Base-by-base conservation (phyloP, 2,113 vertebrate genomes). In the Tupaia chinensis region DNA sequence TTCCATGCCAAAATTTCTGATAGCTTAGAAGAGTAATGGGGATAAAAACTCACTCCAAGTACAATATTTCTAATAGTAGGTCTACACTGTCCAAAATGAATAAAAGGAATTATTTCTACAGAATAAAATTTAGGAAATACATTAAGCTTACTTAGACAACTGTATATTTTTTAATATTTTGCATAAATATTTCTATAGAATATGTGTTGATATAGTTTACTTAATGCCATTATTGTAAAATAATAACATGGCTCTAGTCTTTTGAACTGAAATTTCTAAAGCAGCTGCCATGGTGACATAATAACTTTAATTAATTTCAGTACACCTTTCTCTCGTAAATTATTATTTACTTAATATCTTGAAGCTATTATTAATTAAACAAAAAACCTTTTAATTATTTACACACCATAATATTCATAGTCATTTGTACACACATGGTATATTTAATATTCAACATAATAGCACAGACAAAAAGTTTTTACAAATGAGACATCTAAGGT, bases 131-230 rank as follows among this genome's bases (percentile, higher is more conserved):
- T 69, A 87, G 7, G 9, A 82, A 97, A 56, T 12, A n/a, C 27
- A n/a, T 32, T n/a, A 84, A 94, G 44, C 15, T 74, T 90, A 92
- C 92, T 89, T 83, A 93, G 20, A 85, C 22, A 81, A 84, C 5
- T 44, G 8, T 34, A 17, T 34, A 13, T 61, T 60, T 73, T 92
- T 44, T 66, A 56, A 66, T 72, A 76, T 90, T 74, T 68, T 87
- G 5, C 17, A 77, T 17, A 89, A 77, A 81, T 94, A 15, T 12
- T 27, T 85, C 25, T 63, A 32, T 2, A 83, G 29, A 44, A 29
- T 82, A 1, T 69, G 1, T 54, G 85, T 87, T 72, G 56, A 70
- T 61, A 63, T 70, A 90, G 82, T 82, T 86, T 66, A 32, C 15
- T 4, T 87, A 56, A 61, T 63, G 15, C 68, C 9, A 16, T 12